Evolutionary conservation across 37 sponge, comb jelly and placozoan species (phyloP).

Genomic region (Axinella damicornis): DNA sequence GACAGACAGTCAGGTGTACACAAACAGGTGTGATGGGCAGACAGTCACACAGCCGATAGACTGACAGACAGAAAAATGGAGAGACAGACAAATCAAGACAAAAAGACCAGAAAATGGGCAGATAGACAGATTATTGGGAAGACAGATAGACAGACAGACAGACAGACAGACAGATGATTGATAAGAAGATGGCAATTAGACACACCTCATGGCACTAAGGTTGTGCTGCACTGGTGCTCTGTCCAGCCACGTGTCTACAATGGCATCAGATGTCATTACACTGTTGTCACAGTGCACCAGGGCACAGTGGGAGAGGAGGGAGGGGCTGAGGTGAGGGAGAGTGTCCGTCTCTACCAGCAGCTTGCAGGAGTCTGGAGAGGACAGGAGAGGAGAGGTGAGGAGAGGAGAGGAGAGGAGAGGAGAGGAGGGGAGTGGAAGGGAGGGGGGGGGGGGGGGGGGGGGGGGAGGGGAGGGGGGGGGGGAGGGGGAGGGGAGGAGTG

Average conservation of each 20-base stretch:
- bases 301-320: constrained; percentile 3
- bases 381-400: not conserved
- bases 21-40: not conserved
- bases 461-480: too few species aligned
- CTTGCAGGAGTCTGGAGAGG: constrained; percentile 34
- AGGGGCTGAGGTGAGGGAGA: constrained; percentile 29
- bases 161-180: too few species aligned
- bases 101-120: too few species aligned
- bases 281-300: constrained; percentile 43
- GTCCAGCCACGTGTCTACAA: constrained; percentile 77
- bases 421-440: too few species aligned
- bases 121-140: too few species aligned
- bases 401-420: not conserved
- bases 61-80: not conserved
- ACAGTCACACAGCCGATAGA: not conserved
- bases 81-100: not conserved
- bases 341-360: constrained; percentile 59
- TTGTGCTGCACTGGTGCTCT: constrained; percentile 71
- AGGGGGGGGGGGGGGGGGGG: too few species aligned
- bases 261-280: constrained; percentile 31
- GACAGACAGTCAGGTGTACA: too few species aligned
- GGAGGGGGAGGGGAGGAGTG: too few species aligned
- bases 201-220: constrained; percentile 63
- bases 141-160: too few species aligned
- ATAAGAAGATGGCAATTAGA: not conserved